These are phyloP conservation scores for Bellardia pandia DNA, from an alignment of 2,888 invertebrate species.

Conservation along the genomic window DNA sequence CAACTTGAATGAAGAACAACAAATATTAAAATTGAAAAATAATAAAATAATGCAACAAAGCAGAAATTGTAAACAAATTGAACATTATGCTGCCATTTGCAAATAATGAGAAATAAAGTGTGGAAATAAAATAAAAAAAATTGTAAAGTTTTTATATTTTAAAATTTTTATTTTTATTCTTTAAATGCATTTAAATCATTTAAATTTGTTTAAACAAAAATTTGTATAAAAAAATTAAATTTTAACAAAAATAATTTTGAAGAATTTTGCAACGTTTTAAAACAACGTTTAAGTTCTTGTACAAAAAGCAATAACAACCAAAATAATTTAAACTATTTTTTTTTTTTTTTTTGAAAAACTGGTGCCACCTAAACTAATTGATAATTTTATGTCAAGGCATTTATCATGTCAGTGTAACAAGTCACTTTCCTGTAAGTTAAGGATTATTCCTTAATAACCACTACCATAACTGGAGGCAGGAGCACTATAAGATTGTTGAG, in stretches of 20 bases:
- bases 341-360: slow-evolving; percentile 48
- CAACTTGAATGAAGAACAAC: neutral
- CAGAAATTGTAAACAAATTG: slow-evolving; percentile 1
- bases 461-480: slow-evolving; percentile 8
- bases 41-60: slow-evolving; percentile 29
- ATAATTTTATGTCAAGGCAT: neutral
- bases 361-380: slow-evolving; percentile 15
- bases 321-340: slow-evolving; percentile 17
- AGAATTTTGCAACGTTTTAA: slow-evolving; percentile 40
- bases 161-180: slow-evolving; percentile 19
- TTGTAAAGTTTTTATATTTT: neutral
- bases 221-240: slow-evolving; percentile 2
- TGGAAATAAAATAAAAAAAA: slow-evolving; percentile 2
- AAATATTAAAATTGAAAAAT: neutral
- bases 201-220: slow-evolving; percentile 24
- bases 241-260: slow-evolving; percentile 4
- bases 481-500: slow-evolving; percentile 62
- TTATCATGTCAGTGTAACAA: neutral
- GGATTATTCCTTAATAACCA: slow-evolving; percentile 24
- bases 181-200: slow-evolving; percentile 11
- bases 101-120: neutral
- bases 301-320: slow-evolving; percentile 2
- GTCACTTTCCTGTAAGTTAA: neutral
- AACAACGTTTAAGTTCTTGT: slow-evolving; percentile 27
- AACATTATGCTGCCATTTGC: slow-evolving; percentile 1